Conservation (phyloP, 2,888 invertebrate species). For the Hirtodrosophila duncani region DNA sequence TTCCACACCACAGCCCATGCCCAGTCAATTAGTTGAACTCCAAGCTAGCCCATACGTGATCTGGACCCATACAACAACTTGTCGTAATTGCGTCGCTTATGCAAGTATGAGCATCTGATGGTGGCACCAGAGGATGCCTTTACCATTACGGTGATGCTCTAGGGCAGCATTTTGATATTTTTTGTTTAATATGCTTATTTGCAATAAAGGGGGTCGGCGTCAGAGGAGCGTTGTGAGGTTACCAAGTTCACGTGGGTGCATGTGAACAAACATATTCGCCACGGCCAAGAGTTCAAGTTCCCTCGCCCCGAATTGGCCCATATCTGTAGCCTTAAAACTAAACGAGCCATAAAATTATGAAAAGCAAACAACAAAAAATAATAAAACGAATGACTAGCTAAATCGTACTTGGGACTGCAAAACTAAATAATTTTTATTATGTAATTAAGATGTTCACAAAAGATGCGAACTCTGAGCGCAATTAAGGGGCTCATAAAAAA, state of each 20-base stretch:
- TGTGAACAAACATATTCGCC: no score
- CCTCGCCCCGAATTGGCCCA: slow-evolving; percentile 12
- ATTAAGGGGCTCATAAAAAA: slow-evolving; percentile 57
- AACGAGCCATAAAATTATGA: slow-evolving; percentile 68
- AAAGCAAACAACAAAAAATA: background rate
- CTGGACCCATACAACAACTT: slow-evolving; percentile 19
- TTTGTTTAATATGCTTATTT: no score
- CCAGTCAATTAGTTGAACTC: no score
- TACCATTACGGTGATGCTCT: slow-evolving; percentile 21
- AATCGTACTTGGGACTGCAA: slow-evolving; percentile 19
- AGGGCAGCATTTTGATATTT: no score
- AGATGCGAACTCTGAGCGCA: slow-evolving; percentile 55
- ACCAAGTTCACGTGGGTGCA: no score
- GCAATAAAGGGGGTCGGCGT: no score
- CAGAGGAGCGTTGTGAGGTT: no score
- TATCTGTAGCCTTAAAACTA: slow-evolving; percentile 52
- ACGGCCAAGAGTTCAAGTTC: no score
- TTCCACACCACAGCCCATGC: no score
- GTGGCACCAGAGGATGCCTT: slow-evolving; percentile 23
- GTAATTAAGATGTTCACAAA: slow-evolving; percentile 68
- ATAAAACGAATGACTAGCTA: slow-evolving; percentile 34
- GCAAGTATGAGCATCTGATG: slow-evolving; percentile 25
- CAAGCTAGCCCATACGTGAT: slow-evolving; percentile 28
- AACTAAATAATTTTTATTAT: slow-evolving; percentile 67
- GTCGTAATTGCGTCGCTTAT: slow-evolving; percentile 25